A percentile compares a stretch with the other conserved stretches of the same genome.
Conservation (phyloP, 2,888 invertebrate species). For the Rhingia rostrata region DNA sequence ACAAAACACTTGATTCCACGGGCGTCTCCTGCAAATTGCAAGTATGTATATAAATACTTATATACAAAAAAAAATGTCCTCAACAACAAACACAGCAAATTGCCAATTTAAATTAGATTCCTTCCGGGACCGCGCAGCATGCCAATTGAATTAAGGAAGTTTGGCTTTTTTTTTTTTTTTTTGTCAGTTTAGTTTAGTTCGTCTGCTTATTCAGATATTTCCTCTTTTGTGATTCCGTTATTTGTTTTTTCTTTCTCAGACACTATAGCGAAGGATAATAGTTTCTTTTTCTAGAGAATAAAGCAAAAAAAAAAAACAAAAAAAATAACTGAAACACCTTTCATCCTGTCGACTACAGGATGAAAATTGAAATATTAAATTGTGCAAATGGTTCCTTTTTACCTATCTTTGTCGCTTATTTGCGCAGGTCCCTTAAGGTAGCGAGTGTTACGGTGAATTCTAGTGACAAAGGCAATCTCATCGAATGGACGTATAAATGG, state of each 20-base stretch:
- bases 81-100: constrained; percentile 19
- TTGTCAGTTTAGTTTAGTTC: constrained; percentile 8
- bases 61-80: neutral
- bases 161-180: neutral
- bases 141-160: constrained; percentile 28
- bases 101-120: constrained; percentile 40
- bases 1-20: too few species aligned
- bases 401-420: neutral
- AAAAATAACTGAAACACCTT: constrained; percentile 41
- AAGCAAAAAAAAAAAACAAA: neutral
- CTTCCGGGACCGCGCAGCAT: constrained; percentile 26
- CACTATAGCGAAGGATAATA: neutral
- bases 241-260: neutral
- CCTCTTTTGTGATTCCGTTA: neutral
- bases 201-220: neutral
- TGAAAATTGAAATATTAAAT: constrained; percentile 56
- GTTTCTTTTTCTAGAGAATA: neutral
- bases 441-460: neutral
- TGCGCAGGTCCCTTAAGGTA: constrained; percentile 24
- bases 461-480: constrained; percentile 8
- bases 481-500: constrained; percentile 28
- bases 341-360: constrained; percentile 18
- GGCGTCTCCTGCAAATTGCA: neutral
- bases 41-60: neutral
- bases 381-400: constrained; percentile 23